A percentile compares a stretch with the other conserved stretches of the same genome.
Conservation (phyloP, 2,888 invertebrate genomes). For the Elgonia sp. region DNA sequence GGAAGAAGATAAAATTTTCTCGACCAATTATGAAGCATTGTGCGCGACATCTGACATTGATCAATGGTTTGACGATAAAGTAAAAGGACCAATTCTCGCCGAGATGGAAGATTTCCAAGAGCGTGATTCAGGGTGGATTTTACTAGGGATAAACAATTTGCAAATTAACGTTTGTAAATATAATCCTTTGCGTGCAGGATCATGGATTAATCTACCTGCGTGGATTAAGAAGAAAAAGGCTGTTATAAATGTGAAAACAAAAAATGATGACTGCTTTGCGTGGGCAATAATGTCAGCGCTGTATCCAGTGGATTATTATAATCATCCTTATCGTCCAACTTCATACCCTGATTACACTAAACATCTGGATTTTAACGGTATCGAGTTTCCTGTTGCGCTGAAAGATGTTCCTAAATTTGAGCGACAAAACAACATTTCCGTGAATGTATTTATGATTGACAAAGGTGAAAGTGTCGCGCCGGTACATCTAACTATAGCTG, state of each 20-base stretch:
- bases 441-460: constrained; percentile 59
- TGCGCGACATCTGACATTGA: background rate
- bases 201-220: constrained; percentile 45
- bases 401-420: constrained; percentile 62
- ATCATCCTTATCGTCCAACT: background rate
- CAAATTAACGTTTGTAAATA: constrained; percentile 63
- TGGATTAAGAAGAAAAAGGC: constrained; percentile 40
- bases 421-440: constrained; percentile 44
- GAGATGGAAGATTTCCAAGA: constrained; percentile 62
- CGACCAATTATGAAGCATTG: background rate
- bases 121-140: constrained; percentile 62
- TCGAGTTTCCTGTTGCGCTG: background rate
- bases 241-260: constrained; percentile 18
- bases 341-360: constrained; percentile 38
- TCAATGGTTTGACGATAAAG: too few species aligned
- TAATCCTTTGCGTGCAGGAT: constrained; percentile 59
- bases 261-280: constrained; percentile 48
- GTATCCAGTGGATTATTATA: background rate
- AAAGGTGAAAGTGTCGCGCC: too few species aligned
- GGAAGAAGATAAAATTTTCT: background rate
- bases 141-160: constrained; percentile 57
- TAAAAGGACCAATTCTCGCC: background rate
- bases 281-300: constrained; percentile 49
- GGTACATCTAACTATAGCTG: constrained; percentile 21
- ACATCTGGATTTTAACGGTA: constrained; percentile 54